Evolutionary conservation across 2,888 invertebrate genomes (phyloP).

Genomic region (Microctonus hyperodae): DNA sequence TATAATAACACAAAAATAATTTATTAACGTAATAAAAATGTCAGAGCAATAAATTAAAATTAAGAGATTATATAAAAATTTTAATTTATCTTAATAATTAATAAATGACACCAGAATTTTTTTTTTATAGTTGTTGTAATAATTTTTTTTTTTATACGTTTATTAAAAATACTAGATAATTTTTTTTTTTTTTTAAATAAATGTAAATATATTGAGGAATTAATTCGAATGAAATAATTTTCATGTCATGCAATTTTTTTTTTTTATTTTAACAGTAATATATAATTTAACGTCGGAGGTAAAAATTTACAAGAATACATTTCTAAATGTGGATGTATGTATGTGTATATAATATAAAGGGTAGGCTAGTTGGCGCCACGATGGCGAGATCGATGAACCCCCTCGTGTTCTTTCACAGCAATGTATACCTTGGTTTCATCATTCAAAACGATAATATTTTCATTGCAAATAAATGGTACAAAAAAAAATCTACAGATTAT

Average conservation of each 20-base stretch:
- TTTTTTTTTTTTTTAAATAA: not conserved
- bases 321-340: not conserved
- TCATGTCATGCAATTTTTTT: too few relatives aligned
- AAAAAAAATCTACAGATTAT: slow-evolving; percentile 6
- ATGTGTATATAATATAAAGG: slow-evolving; percentile 9
- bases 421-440: slow-evolving; percentile 31
- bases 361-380: slow-evolving; percentile 44
- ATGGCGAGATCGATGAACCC: slow-evolving; percentile 45
- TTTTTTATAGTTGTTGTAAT: too few relatives aligned
- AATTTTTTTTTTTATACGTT: too few relatives aligned
- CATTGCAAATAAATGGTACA: slow-evolving; percentile 7
- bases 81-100: too few relatives aligned
- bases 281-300: too few relatives aligned
- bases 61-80: too few relatives aligned
- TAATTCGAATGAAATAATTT: too few relatives aligned
- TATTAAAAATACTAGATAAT: too few relatives aligned
- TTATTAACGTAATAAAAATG: slow-evolving; percentile 1
- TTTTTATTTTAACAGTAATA: too few relatives aligned
- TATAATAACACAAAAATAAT: not conserved
- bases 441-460: slow-evolving; percentile 3
- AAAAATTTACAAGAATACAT: not conserved
- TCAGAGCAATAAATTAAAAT: too few relatives aligned
- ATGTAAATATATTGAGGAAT: too few relatives aligned
- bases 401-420: slow-evolving; percentile 36
- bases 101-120: too few relatives aligned